phyloP scores from a whole-genome alignment of 1,140 invertebrate species.

The Drosophila repleta region DNA sequence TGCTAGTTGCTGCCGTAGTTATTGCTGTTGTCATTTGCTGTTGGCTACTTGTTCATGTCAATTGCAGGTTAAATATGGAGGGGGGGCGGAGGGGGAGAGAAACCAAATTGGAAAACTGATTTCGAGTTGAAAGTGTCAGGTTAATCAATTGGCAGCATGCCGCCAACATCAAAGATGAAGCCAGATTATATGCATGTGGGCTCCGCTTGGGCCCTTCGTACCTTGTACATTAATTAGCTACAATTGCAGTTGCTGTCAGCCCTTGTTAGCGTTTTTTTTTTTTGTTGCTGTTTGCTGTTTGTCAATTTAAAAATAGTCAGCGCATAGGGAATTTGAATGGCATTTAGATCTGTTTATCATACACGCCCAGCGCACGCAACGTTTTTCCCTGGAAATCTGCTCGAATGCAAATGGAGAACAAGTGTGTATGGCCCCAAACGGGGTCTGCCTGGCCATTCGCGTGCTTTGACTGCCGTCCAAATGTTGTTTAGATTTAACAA shows the following conservation, averaged over 20 bases:
- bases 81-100: no score
- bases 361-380: conserved; percentile 70
- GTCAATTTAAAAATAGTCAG: conserved; percentile 49
- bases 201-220: conserved; percentile 28
- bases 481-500: background rate
- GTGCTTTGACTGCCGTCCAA: conserved; percentile 5
- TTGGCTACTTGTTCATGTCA: conserved; percentile 70
- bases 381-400: conserved; percentile 70
- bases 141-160: conserved; percentile 72
- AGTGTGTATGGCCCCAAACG: background rate
- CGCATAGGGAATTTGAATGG: conserved; percentile 62
- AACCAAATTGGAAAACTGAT: conserved; percentile 18
- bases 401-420: conserved; percentile 61
- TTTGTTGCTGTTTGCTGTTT: conserved; percentile 1
- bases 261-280: conserved; percentile 62
- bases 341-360: conserved; percentile 51
- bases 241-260: conserved; percentile 61
- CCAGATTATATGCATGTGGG: conserved; percentile 40
- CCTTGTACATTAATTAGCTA: conserved; percentile 34
- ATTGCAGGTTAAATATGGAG: conserved; percentile 68
- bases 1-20: conserved; percentile 11
- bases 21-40: conserved; percentile 17
- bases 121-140: conserved; percentile 68
- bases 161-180: conserved; percentile 72
- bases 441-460: conserved; percentile 6